A percentile compares a stretch with the other conserved stretches of the same genome.
phyloP scores from a whole-genome alignment of 2,113 vertebrate genomes.

The Cairina moschata region DNA sequence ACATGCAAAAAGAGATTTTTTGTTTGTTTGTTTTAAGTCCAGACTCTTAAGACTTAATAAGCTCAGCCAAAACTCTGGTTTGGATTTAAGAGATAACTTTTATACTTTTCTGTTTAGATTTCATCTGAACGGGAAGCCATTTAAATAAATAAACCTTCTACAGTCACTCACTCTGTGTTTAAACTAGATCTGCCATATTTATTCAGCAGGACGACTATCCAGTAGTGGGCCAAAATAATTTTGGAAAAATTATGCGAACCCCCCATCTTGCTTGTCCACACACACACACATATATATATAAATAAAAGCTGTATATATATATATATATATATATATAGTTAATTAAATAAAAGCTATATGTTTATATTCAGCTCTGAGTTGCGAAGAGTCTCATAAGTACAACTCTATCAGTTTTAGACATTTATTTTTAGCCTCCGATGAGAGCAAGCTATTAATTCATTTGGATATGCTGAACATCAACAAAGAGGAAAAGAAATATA shows the following conservation, averaged over 20 bases:
- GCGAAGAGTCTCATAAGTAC: background rate
- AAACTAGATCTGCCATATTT: conserved; percentile 51
- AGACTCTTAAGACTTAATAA: conserved; percentile 20
- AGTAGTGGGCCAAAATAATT: conserved; percentile 8
- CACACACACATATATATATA: background rate
- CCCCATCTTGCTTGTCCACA: background rate
- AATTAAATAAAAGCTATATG: background rate
- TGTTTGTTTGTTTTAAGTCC: conserved; percentile 37
- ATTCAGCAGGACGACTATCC: background rate
- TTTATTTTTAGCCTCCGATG: background rate
- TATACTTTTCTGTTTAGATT: conserved; percentile 62
- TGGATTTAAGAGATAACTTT: conserved; percentile 32
- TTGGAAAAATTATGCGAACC: background rate
- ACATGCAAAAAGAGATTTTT: background rate
- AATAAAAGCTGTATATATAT: too few relatives aligned
- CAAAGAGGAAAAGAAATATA: background rate
- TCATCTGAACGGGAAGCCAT: conserved; percentile 44
- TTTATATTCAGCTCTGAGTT: background rate
- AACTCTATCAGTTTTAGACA: background rate
- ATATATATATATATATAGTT: too few relatives aligned
- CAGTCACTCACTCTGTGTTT: conserved; percentile 47
- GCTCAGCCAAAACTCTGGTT: conserved; percentile 10
- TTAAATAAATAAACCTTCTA: conserved; percentile 65
- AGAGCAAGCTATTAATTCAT: background rate
- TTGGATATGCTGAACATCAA: background rate